These are phyloP conservation scores for Resseliella maxima DNA, from an alignment of 2,888 invertebrate species.

Conservation along the genomic window DNA sequence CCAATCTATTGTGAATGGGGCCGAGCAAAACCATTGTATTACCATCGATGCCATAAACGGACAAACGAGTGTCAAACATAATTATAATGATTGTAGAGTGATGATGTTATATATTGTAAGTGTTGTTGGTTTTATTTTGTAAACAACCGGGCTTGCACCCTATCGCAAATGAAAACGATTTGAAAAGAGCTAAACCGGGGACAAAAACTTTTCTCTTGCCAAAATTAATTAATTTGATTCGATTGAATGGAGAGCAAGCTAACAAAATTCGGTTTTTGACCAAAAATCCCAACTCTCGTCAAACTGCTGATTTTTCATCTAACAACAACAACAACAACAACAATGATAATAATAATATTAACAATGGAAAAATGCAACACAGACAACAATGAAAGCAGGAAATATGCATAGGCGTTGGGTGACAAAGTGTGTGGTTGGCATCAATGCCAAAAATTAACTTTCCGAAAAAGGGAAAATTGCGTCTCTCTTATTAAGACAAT, in stretches of 20 bases:
- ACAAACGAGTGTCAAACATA: conserved; percentile 42
- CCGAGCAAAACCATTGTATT: too few species aligned
- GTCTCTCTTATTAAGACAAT: not conserved
- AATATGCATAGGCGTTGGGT: not conserved
- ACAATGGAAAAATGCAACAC: too few species aligned
- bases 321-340: not conserved
- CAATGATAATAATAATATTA: too few species aligned
- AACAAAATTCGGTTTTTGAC: not conserved
- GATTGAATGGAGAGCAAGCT: not conserved
- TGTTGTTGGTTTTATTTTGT: not conserved
- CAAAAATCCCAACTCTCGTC: not conserved
- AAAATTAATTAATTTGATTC: conserved; percentile 11
- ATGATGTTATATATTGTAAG: conserved; percentile 25
- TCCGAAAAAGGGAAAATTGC: not conserved
- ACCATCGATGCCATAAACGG: not conserved
- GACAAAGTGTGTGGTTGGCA: not conserved
- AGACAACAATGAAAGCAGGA: not conserved
- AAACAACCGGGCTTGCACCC: too few species aligned
- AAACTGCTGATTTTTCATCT: not conserved
- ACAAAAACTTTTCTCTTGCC: conserved; percentile 19
- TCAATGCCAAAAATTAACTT: not conserved
- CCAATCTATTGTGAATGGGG: too few species aligned
- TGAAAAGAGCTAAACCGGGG: not conserved
- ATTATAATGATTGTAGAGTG: not conserved
- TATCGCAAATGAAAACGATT: too few species aligned